Base-by-base conservation (phyloP, 1,140 invertebrate genomes). In the Pachyrhynchus sulphureomaculatus region DNA sequence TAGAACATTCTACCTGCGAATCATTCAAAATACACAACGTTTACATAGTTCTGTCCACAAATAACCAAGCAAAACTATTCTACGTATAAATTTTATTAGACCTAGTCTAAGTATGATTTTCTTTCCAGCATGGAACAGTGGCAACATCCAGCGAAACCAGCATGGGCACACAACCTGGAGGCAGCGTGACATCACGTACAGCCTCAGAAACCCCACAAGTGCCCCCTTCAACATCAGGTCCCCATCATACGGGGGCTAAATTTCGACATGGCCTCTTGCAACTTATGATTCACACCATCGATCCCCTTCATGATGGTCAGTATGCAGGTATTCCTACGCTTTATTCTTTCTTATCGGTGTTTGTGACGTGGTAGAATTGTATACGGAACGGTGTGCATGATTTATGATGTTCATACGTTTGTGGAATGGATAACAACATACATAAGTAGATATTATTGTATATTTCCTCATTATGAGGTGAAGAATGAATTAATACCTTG, bases 201-300 rank as follows among this genome's bases (percentile, higher is more conserved):
- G 83, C 73, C 71, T 82, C 76, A 45, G 81, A 80, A 76, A 83
- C 76, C 72, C 80, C 75, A 67, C 82, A 78, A 72, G 80, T 77
- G 69, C 81, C 75, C 60, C 75, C 76, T 79, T 81, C 70, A 78
- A 80, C 52, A 75, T 66, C 72, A 64, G 74, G 77, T n/a, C n/a
- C n/a, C 68, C 76, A 78, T 78, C 82, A 79, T 71, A 83, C 83
- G 33, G 82, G 80, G 71, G 90, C 89, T 75, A 93, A 95, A 82
- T 95, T 95, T 81, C 84, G 95, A 63, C 94, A 96, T 81, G 95
- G 95, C 71, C 87, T 98, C 71, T 86, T 98, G 70, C 95, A 98
- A 80, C 89, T 98, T 75, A 98, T 98, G 94, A 96, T 98, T 75
- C 95, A 98, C 81, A 96, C 94, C 74, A 95, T 98, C 81, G 95